phyloP scores from a whole-genome alignment of 2,888 invertebrate genomes.

The Tromatobia lineatoria region DNA sequence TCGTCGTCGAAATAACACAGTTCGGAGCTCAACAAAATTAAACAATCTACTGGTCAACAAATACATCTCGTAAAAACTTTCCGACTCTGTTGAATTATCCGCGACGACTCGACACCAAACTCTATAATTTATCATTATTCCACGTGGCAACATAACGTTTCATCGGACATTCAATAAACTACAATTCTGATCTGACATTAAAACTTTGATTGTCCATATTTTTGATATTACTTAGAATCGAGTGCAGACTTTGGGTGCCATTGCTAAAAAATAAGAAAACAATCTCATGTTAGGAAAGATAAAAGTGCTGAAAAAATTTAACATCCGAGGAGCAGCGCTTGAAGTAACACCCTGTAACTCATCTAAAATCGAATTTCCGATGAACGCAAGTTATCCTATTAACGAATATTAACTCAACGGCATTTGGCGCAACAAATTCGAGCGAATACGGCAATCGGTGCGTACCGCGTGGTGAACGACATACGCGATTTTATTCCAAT shows the following conservation, averaged over 20 bases:
- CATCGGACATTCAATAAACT: conserved; percentile 47
- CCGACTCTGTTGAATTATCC: conserved; percentile 48
- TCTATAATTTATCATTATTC: not conserved
- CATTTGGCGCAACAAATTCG: conserved; percentile 45
- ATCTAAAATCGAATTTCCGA: conserved; percentile 45
- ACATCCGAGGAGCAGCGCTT: conserved; percentile 10
- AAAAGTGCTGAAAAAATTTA: not conserved
- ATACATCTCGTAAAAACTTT: conserved; percentile 77
- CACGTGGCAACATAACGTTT: not conserved
- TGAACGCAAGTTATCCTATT: not conserved
- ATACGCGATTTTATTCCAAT: conserved; percentile 67
- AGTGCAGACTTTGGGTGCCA: conserved; percentile 9
- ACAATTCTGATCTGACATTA: conserved; percentile 1
- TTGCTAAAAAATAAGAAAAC: not conserved
- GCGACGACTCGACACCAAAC: conserved; percentile 36
- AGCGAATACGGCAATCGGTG: conserved; percentile 61
- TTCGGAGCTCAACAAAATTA: conserved; percentile 80
- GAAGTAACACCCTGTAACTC: conserved; percentile 28
- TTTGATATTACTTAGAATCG: conserved; percentile 40
- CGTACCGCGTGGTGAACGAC: conserved; percentile 60
- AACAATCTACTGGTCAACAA: conserved; percentile 82
- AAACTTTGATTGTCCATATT: conserved; percentile 67
- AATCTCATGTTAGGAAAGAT: conserved; percentile 4
- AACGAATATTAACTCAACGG: not conserved
- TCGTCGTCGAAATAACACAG: conserved; percentile 56